Base-by-base conservation (phyloP, 2,113 vertebrate genomes). In the Tretioscincus oriximinensis region DNA sequence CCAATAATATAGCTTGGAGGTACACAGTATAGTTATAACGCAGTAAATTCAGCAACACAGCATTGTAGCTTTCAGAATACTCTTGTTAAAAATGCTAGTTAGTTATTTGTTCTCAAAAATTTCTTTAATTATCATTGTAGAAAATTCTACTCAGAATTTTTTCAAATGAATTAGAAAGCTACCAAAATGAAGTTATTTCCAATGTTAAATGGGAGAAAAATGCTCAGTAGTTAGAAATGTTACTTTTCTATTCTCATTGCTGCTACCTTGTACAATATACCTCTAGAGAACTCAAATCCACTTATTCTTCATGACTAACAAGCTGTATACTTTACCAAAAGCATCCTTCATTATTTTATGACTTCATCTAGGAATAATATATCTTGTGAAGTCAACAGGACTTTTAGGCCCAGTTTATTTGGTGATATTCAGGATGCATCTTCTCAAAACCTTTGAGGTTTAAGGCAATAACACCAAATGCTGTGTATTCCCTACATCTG, bases 251-350 rank as follows among this genome's bases (percentile, higher is more conserved):
- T 90, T 91, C 83, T 93, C 79, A 84, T 81, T 93, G 90, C 72
- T 65, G 71, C 81, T 73, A 89, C 47, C 60, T 73, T 60, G 28
- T 71, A 81, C 65, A 87, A 11, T 85, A 89, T 91, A 87, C 35
- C 88, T 80, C 85, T 84, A 69, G 85, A 91, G 89, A 92, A 89
- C 78, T 84, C 79, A 89, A 21, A 16, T 80, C 60, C 81, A 87
- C 81, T 54, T 22, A 93, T 89, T 54, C 61, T 87, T 77, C 77
- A 81, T 84, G 90, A 89, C 89, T 91, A 94, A 93, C 86, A 91
- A 92, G 87, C 84, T 92, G 61, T 86, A 91, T 93, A 92, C 92
- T 91, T 94, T 86, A 90, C 73, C 88, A 89, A 31, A 87, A 77
- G 61, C 77, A 90, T 87, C 76, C 83, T 90, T 92, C 85, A 87